These are phyloP conservation scores for Pimephales promelas DNA, from an alignment of 2,113 vertebrate genomes.

Conservation along the genomic window DNA sequence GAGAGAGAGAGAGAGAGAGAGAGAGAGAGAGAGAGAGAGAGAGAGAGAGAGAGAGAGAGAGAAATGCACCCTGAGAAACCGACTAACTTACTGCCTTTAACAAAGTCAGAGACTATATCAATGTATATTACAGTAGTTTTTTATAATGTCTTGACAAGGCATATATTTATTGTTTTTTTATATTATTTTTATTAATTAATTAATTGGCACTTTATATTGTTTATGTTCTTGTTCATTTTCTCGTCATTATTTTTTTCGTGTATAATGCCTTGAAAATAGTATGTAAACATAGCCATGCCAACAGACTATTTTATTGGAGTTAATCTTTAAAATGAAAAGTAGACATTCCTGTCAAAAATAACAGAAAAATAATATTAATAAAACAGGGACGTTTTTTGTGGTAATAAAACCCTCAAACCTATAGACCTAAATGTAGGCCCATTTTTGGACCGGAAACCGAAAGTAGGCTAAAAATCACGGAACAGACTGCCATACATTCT, in stretches of 20 bases:
- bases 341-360: not conserved
- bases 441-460: not conserved
- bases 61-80: not conserved
- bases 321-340: too few species aligned
- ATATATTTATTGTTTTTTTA: not conserved
- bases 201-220: not conserved
- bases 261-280: too few species aligned
- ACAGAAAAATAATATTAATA: not conserved
- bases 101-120: too few species aligned
- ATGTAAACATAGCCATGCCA: not conserved
- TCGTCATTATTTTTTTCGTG: too few species aligned
- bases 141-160: too few species aligned
- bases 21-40: not conserved
- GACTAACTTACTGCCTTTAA: not conserved
- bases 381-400: not conserved
- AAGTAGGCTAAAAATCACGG: not conserved
- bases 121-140: too few species aligned
- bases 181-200: not conserved
- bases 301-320: not conserved
- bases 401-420: not conserved
- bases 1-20: not conserved
- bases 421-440: not conserved
- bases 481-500: too few species aligned
- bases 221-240: not conserved
- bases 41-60: not conserved